Base-by-base conservation (phyloP, 2,797 vertebrate species). In the Tachyglossus aculeatus region DNA sequence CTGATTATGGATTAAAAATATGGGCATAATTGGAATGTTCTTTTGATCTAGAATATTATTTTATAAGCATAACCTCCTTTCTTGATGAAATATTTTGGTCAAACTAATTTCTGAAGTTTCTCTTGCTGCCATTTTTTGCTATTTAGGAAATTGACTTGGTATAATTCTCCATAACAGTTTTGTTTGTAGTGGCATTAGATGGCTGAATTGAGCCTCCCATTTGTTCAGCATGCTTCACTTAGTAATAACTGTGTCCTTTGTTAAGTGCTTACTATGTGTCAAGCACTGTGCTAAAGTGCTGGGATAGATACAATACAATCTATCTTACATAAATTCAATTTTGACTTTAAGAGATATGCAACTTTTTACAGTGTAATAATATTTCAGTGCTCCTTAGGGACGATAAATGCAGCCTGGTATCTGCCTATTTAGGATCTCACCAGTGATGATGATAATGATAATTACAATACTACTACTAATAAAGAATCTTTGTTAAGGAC, bases 321-420 rank as follows among this genome's bases (percentile, higher is more conserved):
- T n/a, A 11, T 50, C 61, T 13, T 65, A 71, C 66, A 22, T 25
- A 65, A 1, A n/a, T 59, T 65, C 66, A 51, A 57, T 65, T 8
- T 18, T 57, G 4, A 12, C 24, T 43, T 43, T 5, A 43, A 5
- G 10, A 43, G 43, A 43, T n/a, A n/a, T n/a, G n/a, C n/a, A n/a
- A n/a, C n/a, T n/a, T n/a, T n/a, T n/a, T n/a, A n/a, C n/a, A n/a
- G n/a, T n/a, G n/a, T n/a, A n/a, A n/a, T n/a, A n/a, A n/a, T n/a
- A n/a, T n/a, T n/a, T n/a, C n/a, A n/a, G n/a, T n/a, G n/a, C n/a
- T n/a, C n/a, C n/a, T n/a, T n/a, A n/a, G n/a, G n/a, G n/a, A n/a
- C n/a, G n/a, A n/a, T n/a, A n/a, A n/a, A n/a, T n/a, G n/a, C n/a
- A n/a, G n/a, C n/a, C n/a, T n/a, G n/a, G n/a, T n/a, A n/a, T n/a